These are phyloP conservation scores for Eupithecia inturbata DNA, from an alignment of 2,888 invertebrate species.

Conservation along the genomic window DNA sequence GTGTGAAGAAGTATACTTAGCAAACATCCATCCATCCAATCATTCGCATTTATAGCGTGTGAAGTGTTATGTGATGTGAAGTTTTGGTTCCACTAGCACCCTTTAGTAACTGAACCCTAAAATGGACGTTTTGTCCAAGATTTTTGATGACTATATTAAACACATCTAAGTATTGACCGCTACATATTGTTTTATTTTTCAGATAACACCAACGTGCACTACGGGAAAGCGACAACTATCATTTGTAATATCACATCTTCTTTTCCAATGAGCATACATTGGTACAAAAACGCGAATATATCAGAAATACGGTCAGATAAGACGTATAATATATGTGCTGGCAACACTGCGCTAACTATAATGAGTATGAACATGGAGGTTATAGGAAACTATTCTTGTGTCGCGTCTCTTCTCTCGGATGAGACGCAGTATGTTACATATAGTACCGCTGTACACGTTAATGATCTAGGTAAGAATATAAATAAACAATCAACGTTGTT, in stretches of 20 bases:
- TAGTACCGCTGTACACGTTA: not conserved
- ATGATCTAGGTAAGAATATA: not conserved
- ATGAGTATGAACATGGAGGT: not conserved
- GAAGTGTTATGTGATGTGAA: too few relatives aligned
- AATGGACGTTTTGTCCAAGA: too few relatives aligned
- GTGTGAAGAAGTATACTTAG: too few relatives aligned
- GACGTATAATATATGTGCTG: not conserved
- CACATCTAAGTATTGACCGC: too few relatives aligned
- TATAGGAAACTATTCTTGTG: not conserved
- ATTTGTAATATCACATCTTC: slow-evolving; percentile 4
- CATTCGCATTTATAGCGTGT: too few relatives aligned
- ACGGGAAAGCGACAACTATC: not conserved
- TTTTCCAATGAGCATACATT: not conserved
- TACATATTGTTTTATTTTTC: not conserved
- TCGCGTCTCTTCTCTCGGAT: not conserved
- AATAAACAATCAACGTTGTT: too few relatives aligned
- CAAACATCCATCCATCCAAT: too few relatives aligned
- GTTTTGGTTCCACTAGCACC: too few relatives aligned
- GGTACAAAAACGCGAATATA: not conserved
- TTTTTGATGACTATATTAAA: too few relatives aligned
- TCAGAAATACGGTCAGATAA: not conserved
- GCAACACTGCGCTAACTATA: not conserved
- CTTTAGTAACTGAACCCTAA: too few relatives aligned
- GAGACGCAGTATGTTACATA: not conserved
- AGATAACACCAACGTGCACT: not conserved